Percentiles rank a stretch among this genome's conserved stretches.
phyloP scores from a whole-genome alignment of 1,140 invertebrate species.

The Drosophila virilis region DNA sequence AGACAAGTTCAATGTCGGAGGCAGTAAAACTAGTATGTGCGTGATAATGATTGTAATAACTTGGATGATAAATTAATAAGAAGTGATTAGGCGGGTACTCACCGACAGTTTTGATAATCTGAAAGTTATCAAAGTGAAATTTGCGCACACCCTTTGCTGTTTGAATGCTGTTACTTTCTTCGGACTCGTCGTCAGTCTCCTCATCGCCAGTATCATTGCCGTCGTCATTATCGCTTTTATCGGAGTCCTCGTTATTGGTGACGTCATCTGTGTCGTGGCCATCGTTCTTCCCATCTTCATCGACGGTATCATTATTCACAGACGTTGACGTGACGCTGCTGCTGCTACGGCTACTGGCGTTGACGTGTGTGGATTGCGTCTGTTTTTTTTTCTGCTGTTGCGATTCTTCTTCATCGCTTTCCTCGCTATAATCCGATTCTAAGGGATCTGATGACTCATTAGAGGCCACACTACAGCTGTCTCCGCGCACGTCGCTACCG shows the following conservation, averaged over 20 bases:
- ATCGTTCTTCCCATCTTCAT: constrained; percentile 56
- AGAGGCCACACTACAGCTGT: constrained; percentile 60
- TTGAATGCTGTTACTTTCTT: constrained; percentile 85
- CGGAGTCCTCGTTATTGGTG: constrained; percentile 60
- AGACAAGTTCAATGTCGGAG: too few relatives aligned
- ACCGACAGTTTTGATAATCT: constrained; percentile 93
- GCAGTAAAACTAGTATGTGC: too few relatives aligned
- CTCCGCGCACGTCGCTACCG: constrained; percentile 16
- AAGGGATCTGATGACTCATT: constrained; percentile 82
- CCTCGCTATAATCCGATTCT: constrained; percentile 80
- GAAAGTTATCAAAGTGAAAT: constrained; percentile 90
- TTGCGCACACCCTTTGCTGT: constrained; percentile 88
- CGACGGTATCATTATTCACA: constrained; percentile 48
- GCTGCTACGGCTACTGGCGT: constrained; percentile 39
- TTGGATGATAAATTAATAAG: too few relatives aligned
- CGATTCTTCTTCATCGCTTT: constrained; percentile 55
- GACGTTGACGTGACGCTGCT: constrained; percentile 50
- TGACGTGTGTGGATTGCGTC: constrained; percentile 21
- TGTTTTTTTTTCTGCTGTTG: constrained; percentile 47
- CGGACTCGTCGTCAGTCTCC: constrained; percentile 71
- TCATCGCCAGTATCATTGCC: constrained; percentile 80
- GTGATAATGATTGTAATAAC: too few relatives aligned
- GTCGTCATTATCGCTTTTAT: constrained; percentile 75
- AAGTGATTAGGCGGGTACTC: constrained; percentile 77
- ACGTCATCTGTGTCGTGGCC: constrained; percentile 61